Evolutionary conservation across 53 echinoderm and acorn worm genomes (phyloP), one percentile per base, ranked within the genome.

Genomic region (Arbacia lixula): DNA sequence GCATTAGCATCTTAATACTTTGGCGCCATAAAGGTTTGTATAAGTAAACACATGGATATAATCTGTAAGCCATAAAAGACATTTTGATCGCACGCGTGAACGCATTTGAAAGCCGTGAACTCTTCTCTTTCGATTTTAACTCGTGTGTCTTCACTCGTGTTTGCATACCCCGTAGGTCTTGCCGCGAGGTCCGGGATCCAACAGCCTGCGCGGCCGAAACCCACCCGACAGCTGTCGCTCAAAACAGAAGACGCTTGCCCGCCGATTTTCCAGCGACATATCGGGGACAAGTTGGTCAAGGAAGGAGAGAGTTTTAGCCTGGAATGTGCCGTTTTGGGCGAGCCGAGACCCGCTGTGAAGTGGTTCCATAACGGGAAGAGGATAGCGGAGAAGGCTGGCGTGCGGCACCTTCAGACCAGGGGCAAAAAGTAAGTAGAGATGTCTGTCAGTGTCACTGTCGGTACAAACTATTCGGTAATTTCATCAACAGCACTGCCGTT

Each of bases 391-490:
- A 78, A 40, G 24, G 26, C 4, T 27, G 79, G 79, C 14, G 58
- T 36, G 27, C 79, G 58, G 37, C 22, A 40, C 4, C 24, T 78
- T 11, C 79, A 78, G 41, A 29, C 79, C 79, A 78, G 79, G 28
- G 60, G 79, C 39, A 78, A 57, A 60, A 78, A 78, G 79, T 78
- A 60, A 78, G 79, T 78, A 22, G n/a, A n/a, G n/a, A n/a, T n/a
- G n/a, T n/a, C n/a, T n/a, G n/a, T n/a, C n/a, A n/a, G n/a, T n/a
- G n/a, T n/a, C n/a, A n/a, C n/a, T n/a, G n/a, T n/a, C n/a, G n/a
- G n/a, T n/a, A n/a, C n/a, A n/a, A n/a, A n/a, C n/a, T n/a, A n/a
- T n/a, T n/a, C n/a, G n/a, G n/a, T n/a, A n/a, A n/a, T n/a, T n/a
- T n/a, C n/a, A n/a, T n/a, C n/a, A n/a, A n/a, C n/a, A n/a, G n/a